Evolutionary conservation across 2,113 vertebrate genomes (phyloP).

Genomic region (Oenanthe oenanthe): DNA sequence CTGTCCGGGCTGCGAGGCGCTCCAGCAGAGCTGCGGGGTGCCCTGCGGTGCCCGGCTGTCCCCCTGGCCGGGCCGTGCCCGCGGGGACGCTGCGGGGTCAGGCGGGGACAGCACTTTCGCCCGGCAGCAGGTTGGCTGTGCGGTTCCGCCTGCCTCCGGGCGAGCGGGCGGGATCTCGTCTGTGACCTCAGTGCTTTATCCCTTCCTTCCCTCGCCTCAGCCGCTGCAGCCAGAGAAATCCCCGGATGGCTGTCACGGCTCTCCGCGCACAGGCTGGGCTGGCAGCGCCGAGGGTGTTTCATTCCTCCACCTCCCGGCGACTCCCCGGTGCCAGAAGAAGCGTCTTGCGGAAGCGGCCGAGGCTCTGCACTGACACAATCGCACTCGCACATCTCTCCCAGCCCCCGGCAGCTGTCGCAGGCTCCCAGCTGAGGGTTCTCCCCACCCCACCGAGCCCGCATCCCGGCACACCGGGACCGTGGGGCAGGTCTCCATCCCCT

Average conservation of each 20-base stretch:
- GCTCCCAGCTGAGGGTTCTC: background rate
- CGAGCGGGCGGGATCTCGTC: background rate
- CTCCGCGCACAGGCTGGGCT: background rate
- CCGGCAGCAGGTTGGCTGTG: conserved; percentile 1
- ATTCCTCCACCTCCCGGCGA: background rate
- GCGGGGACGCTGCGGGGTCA: background rate
- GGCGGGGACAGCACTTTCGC: conserved; percentile 17
- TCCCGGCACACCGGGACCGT: too few species aligned
- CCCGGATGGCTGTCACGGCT: conserved; percentile 1
- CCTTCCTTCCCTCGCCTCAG: background rate
- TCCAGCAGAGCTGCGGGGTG: accelerated
- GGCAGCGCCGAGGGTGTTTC: background rate
- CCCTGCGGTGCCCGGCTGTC: background rate
- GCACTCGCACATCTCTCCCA: background rate
- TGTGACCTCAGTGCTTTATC: conserved; percentile 3
- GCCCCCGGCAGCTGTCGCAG: background rate
- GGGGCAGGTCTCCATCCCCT: background rate
- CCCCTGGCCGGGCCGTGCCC: background rate
- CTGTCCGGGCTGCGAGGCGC: background rate
- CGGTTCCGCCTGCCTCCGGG: background rate
- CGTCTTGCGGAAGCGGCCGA: background rate
- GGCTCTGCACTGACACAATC: background rate
- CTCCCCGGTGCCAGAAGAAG: background rate
- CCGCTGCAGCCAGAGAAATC: conserved; percentile 16
- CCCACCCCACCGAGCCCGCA: background rate